A percentile compares a stretch with the other conserved stretches of the same genome.
phyloP scores from a whole-genome alignment of 2,113 vertebrate species.

The Octodon degus region DNA sequence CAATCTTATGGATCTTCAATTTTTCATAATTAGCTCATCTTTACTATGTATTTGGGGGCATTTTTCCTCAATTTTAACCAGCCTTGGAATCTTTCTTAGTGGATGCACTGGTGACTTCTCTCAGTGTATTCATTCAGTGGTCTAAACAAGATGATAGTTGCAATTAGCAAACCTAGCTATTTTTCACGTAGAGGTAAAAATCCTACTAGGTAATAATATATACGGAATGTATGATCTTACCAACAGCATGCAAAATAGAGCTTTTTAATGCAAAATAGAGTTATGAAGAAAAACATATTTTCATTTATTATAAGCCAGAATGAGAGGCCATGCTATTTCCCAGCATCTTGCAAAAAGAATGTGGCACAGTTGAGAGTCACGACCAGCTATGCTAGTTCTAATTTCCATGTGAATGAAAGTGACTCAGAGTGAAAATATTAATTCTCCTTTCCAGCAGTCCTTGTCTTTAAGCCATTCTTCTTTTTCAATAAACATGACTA shows the following conservation, averaged over 20 bases:
- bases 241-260: neutral
- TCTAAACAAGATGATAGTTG: neutral
- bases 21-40: neutral
- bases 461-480: conserved; percentile 4
- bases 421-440: neutral
- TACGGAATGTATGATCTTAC: neutral
- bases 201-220: neutral
- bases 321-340: neutral
- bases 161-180: neutral
- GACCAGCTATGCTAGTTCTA: neutral
- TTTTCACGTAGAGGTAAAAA: neutral
- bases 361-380: neutral
- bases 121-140: neutral
- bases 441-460: conserved; percentile 48
- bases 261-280: neutral
- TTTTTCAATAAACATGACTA: conserved; percentile 48
- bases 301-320: neutral
- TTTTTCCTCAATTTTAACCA: neutral
- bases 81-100: neutral
- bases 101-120: neutral
- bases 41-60: neutral
- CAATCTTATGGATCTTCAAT: neutral
- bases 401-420: conserved; percentile 15
- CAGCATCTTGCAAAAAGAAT: neutral
- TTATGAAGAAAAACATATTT: neutral